phyloP scores from a whole-genome alignment of 2,113 vertebrate genomes.

The Elachura formosa region DNA sequence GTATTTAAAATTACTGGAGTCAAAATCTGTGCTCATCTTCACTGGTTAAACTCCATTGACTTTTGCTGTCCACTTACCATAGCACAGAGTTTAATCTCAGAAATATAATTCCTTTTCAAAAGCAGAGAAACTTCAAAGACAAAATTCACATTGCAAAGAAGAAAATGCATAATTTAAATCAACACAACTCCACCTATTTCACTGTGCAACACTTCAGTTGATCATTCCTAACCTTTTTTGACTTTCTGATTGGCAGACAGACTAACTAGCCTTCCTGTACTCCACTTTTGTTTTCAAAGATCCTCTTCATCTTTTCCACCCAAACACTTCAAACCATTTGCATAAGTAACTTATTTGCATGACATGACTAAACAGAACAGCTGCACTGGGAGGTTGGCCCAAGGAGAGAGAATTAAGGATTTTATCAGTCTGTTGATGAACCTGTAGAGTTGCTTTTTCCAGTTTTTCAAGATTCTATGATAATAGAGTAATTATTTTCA shows the following conservation, averaged over 20 bases:
- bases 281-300: not conserved
- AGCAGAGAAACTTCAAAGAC: not conserved
- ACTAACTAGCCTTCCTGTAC: not conserved
- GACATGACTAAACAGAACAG: not conserved
- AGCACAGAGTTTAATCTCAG: not conserved
- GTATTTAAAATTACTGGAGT: not conserved
- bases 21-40: not conserved
- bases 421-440: not conserved
- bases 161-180: not conserved
- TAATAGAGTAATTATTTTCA: slow-evolving; percentile 52
- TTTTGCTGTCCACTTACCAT: not conserved
- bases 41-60: not conserved
- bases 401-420: not conserved
- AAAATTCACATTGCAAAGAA: not conserved
- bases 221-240: not conserved
- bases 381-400: not conserved
- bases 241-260: not conserved
- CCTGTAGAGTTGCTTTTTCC: not conserved
- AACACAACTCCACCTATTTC: not conserved
- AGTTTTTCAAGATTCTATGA: slow-evolving; percentile 30
- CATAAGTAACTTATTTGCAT: not conserved
- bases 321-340: not conserved
- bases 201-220: not conserved
- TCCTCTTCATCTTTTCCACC: not conserved
- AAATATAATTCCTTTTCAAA: not conserved